Evolutionary conservation across 2,888 invertebrate species (phyloP).

Genomic region (Patella depressa): DNA sequence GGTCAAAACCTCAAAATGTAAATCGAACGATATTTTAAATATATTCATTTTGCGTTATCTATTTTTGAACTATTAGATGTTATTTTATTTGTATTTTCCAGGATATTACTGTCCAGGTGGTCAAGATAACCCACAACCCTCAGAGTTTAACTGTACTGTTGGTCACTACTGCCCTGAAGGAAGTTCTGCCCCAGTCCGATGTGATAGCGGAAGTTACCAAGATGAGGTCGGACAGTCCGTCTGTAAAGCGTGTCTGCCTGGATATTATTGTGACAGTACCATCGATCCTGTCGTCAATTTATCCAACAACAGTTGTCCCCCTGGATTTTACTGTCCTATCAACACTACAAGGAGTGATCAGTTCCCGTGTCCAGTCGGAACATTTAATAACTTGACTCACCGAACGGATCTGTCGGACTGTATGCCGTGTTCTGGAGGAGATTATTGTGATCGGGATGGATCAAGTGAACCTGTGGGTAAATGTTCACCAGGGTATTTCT

Average conservation of each 20-base stretch:
- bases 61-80: no score
- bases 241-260: conserved; percentile 65
- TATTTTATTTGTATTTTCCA: neutral
- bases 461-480: conserved; percentile 49
- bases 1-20: no score
- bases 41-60: no score
- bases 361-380: conserved; percentile 64
- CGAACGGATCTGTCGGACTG: conserved; percentile 53
- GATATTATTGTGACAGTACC: conserved; percentile 65
- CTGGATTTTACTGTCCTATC: conserved; percentile 62
- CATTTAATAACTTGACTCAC: conserved; percentile 62
- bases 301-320: conserved; percentile 59
- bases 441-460: conserved; percentile 57
- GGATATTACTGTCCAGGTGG: conserved; percentile 68
- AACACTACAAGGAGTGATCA: conserved; percentile 56
- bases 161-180: conserved; percentile 65
- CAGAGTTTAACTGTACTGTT: conserved; percentile 60
- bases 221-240: conserved; percentile 56
- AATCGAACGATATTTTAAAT: no score
- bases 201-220: conserved; percentile 61
- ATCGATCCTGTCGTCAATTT: conserved; percentile 63
- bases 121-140: conserved; percentile 52
- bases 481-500: conserved; percentile 61
- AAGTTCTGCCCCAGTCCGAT: conserved; percentile 50
- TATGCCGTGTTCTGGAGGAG: conserved; percentile 59